Conservation (phyloP, 2,797 vertebrate species). For the Gymnoscopelus microlampas region DNA sequence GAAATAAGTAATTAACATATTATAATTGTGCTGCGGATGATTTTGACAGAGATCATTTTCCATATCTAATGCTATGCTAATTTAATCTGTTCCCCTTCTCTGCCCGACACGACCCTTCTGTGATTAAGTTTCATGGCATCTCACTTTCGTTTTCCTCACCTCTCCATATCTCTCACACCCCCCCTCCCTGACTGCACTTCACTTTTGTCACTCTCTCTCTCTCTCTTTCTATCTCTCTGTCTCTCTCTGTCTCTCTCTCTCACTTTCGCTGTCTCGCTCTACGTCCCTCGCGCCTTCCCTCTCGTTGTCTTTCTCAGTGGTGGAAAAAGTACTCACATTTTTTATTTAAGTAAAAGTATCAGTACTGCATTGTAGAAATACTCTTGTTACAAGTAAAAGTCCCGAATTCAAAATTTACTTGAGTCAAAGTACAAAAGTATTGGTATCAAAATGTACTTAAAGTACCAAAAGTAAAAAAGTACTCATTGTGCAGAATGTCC, state of each 20-base stretch:
- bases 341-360: conserved; percentile 78
- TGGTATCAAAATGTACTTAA: too few species aligned
- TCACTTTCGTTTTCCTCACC: conserved; percentile 74
- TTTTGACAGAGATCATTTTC: conserved; percentile 99
- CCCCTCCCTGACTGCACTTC: conserved; percentile 42
- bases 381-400: too few species aligned
- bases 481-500: too few species aligned
- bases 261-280: conserved; percentile 43
- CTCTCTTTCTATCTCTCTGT: conserved; percentile 20
- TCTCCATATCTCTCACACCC: conserved; percentile 50
- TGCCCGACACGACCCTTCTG: conserved; percentile 97
- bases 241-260: conserved; percentile 42
- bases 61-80: conserved; percentile 99
- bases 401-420: too few species aligned
- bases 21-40: conserved; percentile 99
- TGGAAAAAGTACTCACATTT: conserved; percentile 65
- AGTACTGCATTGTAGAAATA: too few species aligned
- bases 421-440: too few species aligned
- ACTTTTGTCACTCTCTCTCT: conserved; percentile 4
- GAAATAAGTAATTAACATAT: conserved; percentile 99
- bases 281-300: conserved; percentile 43
- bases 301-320: conserved; percentile 64
- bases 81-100: conserved; percentile 99
- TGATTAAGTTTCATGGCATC: conserved; percentile 98
- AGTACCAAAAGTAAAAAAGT: too few species aligned